Evolutionary conservation across 2,113 vertebrate genomes (phyloP), one percentile per base, ranked within the genome.

Genomic region (Calidris pygmaea): DNA sequence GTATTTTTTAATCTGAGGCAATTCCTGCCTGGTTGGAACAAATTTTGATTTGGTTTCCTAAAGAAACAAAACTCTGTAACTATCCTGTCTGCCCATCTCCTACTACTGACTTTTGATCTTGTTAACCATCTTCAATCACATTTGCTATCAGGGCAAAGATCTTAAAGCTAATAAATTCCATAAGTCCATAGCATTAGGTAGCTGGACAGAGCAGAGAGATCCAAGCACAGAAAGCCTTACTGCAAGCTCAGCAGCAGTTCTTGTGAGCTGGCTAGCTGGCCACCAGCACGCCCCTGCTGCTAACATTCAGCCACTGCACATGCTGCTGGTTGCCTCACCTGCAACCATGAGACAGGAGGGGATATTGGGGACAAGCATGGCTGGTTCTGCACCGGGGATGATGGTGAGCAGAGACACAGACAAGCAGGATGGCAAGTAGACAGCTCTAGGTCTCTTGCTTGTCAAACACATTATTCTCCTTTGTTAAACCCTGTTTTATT

Each of bases 321-420:
- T 1, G 24, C 37, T 52, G 37, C 81, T 5, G 1, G 16, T 22
- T 7, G 1, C 62, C 53, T 70, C 4, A 2, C 27, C 62, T 19
- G 27, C 3, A 50, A 27, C 43, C 13, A 11, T 7, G 35, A 75
- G 63, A 70, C 17, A 20, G 34, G 12, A 39, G 29, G 52, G 56
- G 56, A 45, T 30, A 58, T 0, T 9, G 8, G 55, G 47, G 27
- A 20, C 74, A 56, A 39, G 35, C 48, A 14, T 9, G 5, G 24
- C 56, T 71, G 34, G 23, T 45, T 80, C 62, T 75, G 48, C 0
- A 0, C 29, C n/a, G 34, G 17, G 8, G 24, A 35, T 29, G 12
- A 10, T 4, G 29, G 15, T 10, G 50, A 85, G 68, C 34, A 63
- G 41, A 45, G 32, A 48, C 29, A 27, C 0, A 1, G 60, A 27